phyloP scores from a whole-genome alignment of 2,113 vertebrate genomes.

The Periophthalmodon schlosseri region DNA sequence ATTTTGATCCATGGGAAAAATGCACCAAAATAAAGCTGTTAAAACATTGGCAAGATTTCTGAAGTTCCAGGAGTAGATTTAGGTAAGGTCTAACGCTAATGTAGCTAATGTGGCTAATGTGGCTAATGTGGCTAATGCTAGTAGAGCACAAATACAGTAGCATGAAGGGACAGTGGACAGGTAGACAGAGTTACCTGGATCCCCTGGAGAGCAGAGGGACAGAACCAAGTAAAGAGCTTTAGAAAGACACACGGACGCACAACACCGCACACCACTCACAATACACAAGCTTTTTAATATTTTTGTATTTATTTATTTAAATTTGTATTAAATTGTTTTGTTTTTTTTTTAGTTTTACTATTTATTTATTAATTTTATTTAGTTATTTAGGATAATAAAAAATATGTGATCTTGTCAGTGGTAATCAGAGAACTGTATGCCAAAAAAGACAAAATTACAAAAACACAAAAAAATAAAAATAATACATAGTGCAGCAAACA shows the following conservation, averaged over 20 bases:
- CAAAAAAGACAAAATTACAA: background rate
- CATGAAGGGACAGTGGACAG: constrained; percentile 22
- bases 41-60: background rate
- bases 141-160: constrained; percentile 13
- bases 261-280: background rate
- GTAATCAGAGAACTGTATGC: no score
- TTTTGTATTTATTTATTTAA: no score
- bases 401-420: no score
- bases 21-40: background rate
- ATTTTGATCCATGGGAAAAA: background rate
- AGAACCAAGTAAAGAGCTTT: constrained; percentile 54
- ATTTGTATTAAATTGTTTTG: no score
- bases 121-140: background rate
- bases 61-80: background rate
- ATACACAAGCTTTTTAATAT: no score
- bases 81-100: background rate
- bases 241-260: constrained; percentile 30
- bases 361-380: no score
- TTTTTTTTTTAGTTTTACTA: no score
- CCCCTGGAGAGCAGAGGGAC: constrained; percentile 60
- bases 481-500: background rate
- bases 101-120: background rate
- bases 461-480: background rate
- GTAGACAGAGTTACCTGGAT: constrained; percentile 58
- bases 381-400: no score